These are phyloP conservation scores for Toxostoma redivivum DNA, from an alignment of 2,113 vertebrate genomes.

Conservation along the genomic window DNA sequence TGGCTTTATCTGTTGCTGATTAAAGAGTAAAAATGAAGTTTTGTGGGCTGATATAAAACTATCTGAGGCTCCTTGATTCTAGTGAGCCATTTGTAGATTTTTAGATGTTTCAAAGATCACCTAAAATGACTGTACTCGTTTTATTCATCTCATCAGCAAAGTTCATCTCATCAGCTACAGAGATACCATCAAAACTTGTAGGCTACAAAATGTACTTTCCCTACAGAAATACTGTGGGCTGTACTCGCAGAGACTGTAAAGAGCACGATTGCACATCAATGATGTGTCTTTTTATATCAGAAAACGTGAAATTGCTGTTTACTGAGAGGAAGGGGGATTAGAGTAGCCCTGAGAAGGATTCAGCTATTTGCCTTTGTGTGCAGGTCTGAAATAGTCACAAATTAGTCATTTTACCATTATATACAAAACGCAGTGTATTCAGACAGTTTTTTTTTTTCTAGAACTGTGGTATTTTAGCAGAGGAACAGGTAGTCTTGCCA, in stretches of 20 bases:
- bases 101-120: not conserved
- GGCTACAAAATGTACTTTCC: slow-evolving; percentile 11
- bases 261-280: not conserved
- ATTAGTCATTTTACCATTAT: not conserved
- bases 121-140: not conserved
- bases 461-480: not conserved
- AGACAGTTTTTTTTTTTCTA: not conserved
- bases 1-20: not conserved
- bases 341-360: not conserved
- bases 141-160: slow-evolving; percentile 53
- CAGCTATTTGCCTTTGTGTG: not conserved
- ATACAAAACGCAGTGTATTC: not conserved
- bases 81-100: not conserved
- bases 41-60: not conserved
- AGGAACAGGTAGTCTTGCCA: not conserved
- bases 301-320: slow-evolving; percentile 35
- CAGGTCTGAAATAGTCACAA: not conserved
- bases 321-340: not conserved
- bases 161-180: slow-evolving; percentile 25
- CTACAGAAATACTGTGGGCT: not conserved
- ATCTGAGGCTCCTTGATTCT: not conserved
- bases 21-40: not conserved
- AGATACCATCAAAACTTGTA: slow-evolving; percentile 33
- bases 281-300: not conserved
- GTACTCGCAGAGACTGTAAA: not conserved